Percentiles rank a stretch among this genome's conserved stretches.
Conservation (phyloP, 2,888 invertebrate species). For the Coecobrya sp. region DNA sequence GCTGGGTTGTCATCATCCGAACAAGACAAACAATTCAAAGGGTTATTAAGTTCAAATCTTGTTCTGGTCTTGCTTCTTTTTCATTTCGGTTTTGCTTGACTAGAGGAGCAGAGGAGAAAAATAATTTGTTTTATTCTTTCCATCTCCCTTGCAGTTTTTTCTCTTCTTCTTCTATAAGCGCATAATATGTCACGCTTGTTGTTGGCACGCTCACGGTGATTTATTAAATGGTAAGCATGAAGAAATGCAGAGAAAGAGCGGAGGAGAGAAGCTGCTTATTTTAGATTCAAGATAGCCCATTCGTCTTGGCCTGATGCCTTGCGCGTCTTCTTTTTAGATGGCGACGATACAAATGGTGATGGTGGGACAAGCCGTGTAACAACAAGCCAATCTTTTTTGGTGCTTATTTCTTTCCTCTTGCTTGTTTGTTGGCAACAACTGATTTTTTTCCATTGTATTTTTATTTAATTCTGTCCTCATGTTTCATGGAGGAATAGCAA, state of each 20-base stretch:
- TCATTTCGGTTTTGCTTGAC: neutral
- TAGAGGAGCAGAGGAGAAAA: neutral
- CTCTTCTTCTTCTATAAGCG: neutral
- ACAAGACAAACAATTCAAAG: conserved; percentile 47
- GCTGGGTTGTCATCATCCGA: conserved; percentile 9
- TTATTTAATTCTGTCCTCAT: conserved; percentile 24
- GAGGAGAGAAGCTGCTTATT: neutral
- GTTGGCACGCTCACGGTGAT: conserved; percentile 64
- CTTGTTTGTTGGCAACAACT: neutral
- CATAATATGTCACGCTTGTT: conserved; percentile 34
- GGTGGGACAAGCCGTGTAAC: neutral
- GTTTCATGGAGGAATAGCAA: conserved; percentile 24
- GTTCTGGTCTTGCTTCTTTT: neutral
- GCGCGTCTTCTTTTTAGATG: conserved; percentile 3
- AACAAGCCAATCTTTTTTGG: neutral
- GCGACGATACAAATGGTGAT: neutral
- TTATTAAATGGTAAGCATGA: conserved; percentile 43
- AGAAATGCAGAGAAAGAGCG: conserved; percentile 7
- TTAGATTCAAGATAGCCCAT: conserved; percentile 62
- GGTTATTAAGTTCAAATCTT: conserved; percentile 45
- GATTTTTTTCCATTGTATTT: conserved; percentile 13
- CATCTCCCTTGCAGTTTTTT: neutral
- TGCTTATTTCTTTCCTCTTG: neutral
- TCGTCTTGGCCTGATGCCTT: conserved; percentile 62
- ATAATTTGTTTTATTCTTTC: conserved; percentile 4